These are phyloP conservation scores for Metalampra italica DNA, from an alignment of 2,888 invertebrate species.

Conservation along the genomic window DNA sequence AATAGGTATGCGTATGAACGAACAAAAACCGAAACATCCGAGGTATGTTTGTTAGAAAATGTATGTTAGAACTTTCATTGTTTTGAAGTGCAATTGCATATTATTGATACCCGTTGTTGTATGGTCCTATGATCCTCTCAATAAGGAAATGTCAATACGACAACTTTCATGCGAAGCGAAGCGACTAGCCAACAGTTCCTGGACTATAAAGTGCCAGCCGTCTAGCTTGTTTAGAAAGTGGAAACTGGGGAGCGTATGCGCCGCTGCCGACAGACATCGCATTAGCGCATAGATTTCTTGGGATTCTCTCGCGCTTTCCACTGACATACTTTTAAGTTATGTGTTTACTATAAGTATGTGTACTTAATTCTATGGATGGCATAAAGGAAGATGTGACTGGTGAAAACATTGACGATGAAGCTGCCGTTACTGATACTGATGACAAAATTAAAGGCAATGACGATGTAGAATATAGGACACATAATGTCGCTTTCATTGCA, in stretches of 20 bases:
- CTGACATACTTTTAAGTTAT: slow-evolving; percentile 63
- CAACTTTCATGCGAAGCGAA: slow-evolving; percentile 59
- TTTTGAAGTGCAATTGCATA: neutral
- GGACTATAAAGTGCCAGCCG: slow-evolving; percentile 60
- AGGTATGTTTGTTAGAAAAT: no score
- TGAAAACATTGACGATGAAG: neutral
- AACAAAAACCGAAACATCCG: no score
- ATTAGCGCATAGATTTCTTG: slow-evolving; percentile 71
- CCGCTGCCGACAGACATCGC: slow-evolving; percentile 35
- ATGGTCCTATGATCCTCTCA: slow-evolving; percentile 11
- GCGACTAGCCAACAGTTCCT: slow-evolving; percentile 60
- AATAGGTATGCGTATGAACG: no score
- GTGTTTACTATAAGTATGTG: slow-evolving; percentile 1
- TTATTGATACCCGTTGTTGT: neutral
- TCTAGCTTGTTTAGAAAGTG: slow-evolving; percentile 74
- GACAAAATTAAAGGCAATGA: neutral
- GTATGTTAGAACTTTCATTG: no score
- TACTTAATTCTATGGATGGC: neutral
- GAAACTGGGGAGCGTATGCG: slow-evolving; percentile 58
- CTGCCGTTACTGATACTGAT: no score
- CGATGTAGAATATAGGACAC: neutral
- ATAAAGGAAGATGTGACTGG: no score
- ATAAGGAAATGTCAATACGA: slow-evolving; percentile 62
- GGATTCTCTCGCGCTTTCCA: slow-evolving; percentile 77
- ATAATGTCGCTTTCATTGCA: no score